A percentile compares a stretch with the other conserved stretches of the same genome.
These are phyloP conservation scores for Mesoclemmys tuberculata DNA, from an alignment of 2,113 vertebrate genomes.

Conservation along the genomic window DNA sequence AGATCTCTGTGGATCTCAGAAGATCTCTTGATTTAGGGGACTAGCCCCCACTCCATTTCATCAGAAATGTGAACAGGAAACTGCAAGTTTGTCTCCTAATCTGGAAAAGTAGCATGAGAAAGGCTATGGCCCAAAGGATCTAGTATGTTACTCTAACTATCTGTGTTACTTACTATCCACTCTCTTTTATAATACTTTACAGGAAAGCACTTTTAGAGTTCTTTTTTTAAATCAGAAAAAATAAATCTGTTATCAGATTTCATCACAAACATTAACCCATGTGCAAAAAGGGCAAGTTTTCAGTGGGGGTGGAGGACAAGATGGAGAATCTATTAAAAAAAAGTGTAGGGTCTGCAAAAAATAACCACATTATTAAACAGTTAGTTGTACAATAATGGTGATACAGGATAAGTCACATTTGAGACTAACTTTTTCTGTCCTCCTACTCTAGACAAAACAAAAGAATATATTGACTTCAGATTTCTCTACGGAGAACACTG, in stretches of 20 bases:
- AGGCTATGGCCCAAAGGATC: no score
- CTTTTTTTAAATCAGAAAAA: neutral
- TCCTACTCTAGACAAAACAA: neutral
- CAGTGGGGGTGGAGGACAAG: neutral
- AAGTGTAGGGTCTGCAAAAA: neutral
- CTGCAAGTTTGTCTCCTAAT: neutral
- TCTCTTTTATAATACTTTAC: no score
- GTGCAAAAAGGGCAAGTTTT: neutral
- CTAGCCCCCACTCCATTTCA: neutral
- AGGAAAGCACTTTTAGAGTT: no score
- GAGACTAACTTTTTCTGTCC: neutral
- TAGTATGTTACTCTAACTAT: no score
- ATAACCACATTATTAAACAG: neutral
- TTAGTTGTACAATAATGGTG: neutral
- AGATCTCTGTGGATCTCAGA: neutral
- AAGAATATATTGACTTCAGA: neutral
- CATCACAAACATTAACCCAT: neutral
- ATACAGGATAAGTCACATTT: neutral
- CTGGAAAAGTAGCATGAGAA: no score
- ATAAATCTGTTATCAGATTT: neutral
- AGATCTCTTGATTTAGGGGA: neutral
- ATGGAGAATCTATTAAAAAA: neutral
- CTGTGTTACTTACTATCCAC: no score
- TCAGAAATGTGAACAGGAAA: neutral
- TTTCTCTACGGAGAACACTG: neutral